Evolutionary conservation across 2,113 vertebrate genomes (phyloP).

Genomic region (Podiceps cristatus): DNA sequence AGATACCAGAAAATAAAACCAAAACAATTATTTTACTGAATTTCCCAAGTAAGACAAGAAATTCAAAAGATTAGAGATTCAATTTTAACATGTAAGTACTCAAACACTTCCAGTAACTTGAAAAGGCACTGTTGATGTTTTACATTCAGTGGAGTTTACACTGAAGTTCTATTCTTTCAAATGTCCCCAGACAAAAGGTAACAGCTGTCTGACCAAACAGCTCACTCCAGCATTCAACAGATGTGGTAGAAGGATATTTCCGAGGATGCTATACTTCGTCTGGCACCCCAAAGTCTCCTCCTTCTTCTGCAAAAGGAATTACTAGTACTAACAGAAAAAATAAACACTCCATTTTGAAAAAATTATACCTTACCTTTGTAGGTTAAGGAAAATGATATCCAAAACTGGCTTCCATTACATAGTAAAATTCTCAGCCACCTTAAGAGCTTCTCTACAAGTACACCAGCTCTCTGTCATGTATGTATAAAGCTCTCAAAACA

Average conservation of each 20-base stretch:
- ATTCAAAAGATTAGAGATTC: background rate
- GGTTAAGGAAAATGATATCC: background rate
- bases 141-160: background rate
- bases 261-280: background rate
- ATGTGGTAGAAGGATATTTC: fast-evolving
- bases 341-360: background rate
- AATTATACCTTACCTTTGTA: background rate
- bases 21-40: background rate
- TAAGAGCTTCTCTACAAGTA: background rate
- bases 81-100: background rate
- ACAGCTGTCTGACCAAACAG: background rate
- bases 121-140: background rate
- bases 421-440: background rate
- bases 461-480: background rate
- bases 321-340: background rate
- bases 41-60: background rate
- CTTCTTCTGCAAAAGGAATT: background rate
- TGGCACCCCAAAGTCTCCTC: background rate
- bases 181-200: background rate
- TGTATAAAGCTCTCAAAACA: background rate
- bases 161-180: background rate
- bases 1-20: background rate
- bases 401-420: background rate
- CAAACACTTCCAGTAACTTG: background rate
- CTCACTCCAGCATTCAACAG: background rate